Percentiles rank a stretch among this genome's conserved stretches.
These are phyloP conservation scores for Gymnocephalus cernua DNA, from an alignment of 2,113 vertebrate species.

Conservation along the genomic window DNA sequence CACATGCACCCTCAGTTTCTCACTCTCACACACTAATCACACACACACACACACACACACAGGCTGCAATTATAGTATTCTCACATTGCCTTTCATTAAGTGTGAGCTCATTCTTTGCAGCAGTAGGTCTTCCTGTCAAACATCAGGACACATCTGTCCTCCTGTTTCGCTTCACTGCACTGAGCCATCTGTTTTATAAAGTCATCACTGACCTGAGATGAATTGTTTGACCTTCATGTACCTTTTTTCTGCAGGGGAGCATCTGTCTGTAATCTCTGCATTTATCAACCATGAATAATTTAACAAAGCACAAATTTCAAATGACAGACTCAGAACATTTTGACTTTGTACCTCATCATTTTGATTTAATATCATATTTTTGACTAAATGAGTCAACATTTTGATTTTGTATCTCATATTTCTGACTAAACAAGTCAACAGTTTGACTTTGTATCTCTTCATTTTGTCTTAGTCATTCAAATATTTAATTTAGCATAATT, in stretches of 20 bases:
- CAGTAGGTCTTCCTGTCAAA: neutral
- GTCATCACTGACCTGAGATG: conserved; percentile 14
- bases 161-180: neutral
- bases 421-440: neutral
- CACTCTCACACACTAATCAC: conserved; percentile 29
- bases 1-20: conserved; percentile 32
- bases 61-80: conserved; percentile 16
- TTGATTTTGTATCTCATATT: neutral
- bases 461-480: neutral
- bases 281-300: conserved; percentile 2
- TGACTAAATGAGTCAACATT: neutral
- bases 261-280: conserved; percentile 8
- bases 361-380: too few species aligned
- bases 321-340: neutral
- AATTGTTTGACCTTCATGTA: neutral
- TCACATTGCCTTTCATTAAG: neutral
- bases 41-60: conserved; percentile 15
- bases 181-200: neutral
- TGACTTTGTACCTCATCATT: neutral
- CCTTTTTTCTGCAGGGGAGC: conserved; percentile 22
- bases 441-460: neutral
- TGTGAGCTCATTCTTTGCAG: neutral
- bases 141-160: conserved; percentile 42
- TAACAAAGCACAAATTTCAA: neutral
- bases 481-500: neutral